Base-by-base conservation (phyloP, 1,140 invertebrate species). In the Drosophila sp. region DNA sequence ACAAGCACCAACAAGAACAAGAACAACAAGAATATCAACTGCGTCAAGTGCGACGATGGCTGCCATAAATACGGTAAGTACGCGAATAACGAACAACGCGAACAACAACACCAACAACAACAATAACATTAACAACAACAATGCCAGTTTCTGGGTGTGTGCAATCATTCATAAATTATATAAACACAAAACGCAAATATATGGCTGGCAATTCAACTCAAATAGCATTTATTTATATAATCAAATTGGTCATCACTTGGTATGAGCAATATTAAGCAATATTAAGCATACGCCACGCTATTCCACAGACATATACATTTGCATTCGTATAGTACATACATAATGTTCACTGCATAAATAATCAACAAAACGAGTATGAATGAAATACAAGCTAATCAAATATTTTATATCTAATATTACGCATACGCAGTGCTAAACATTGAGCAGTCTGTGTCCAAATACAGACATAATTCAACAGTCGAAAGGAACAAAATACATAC, bases 51-150 rank as follows among this genome's bases (percentile, higher is more conserved):
- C 83, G 83, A 91, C 82, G 79, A 91, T 91, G 90, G 90, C 90
- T 67, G 80, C 90, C 78, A 90, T 91, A 76, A 91, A 91, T 80
- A 90, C 90, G 90, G 90, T 91, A 91, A 91, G 90, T 91, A 80
- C 76, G 72, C 72, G 84, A 76, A 74, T 63, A 72, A 62, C 76
- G 69, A 62, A 41, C 43, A 50, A 25, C 36, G 43, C 11, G 25
- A 65, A 16, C 57, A 73, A 40, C 18, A 70, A 71, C 51, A 73
- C 72, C 66, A 72, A 45, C 11, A 36, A n/a, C 65, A 58, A 50
- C 34, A 43, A 14, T 13, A 72, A 16, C 51, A 73, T 29, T n/a
- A 75, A 72, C 40, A 71, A 61, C 74, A 65, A 58, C 45, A 67
- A 73, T 59, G n/a, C 11, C 25, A 7, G 16, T 3, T 13, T 16